These are phyloP conservation scores for Penaeus vannamei DNA, from an alignment of 1,140 invertebrate species.

Conservation along the genomic window DNA sequence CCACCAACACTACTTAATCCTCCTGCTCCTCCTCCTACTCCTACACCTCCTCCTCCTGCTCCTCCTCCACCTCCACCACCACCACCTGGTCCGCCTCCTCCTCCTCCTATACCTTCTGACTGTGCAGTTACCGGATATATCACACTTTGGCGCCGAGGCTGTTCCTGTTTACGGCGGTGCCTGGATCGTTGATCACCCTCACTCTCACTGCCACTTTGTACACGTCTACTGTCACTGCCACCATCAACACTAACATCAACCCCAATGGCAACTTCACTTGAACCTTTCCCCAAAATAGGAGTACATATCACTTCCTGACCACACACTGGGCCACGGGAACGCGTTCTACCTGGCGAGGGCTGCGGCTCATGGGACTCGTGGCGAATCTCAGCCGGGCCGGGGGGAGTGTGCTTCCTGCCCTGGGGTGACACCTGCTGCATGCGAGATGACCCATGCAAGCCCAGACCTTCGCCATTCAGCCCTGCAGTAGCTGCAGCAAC, in stretches of 20 bases:
- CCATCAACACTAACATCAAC: constrained; percentile 10
- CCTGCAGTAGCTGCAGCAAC: constrained; percentile 46
- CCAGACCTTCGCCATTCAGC: constrained; percentile 52
- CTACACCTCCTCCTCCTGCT: neutral
- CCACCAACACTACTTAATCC: neutral
- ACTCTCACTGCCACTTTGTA: constrained; percentile 64
- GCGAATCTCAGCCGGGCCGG: constrained; percentile 7
- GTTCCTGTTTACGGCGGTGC: constrained; percentile 67
- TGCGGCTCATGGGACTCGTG: constrained; percentile 36
- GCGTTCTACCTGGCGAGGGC: constrained; percentile 45
- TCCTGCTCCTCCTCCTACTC: neutral
- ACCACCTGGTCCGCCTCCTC: neutral
- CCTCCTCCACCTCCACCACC: neutral
- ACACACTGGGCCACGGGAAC: neutral
- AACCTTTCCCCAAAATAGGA: constrained; percentile 8
- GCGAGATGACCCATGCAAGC: constrained; percentile 23
- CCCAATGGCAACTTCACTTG: neutral
- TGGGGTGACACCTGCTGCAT: constrained; percentile 49
- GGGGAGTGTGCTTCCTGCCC: constrained; percentile 26
- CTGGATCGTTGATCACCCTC: constrained; percentile 63
- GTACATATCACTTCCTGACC: constrained; percentile 27
- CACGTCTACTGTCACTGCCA: constrained; percentile 41
- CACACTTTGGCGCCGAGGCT: constrained; percentile 66
- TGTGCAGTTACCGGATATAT: constrained; percentile 60
- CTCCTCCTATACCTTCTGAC: constrained; percentile 8